Conservation (phyloP, 2,888 invertebrate genomes). For the Hydriomena furcata region DNA sequence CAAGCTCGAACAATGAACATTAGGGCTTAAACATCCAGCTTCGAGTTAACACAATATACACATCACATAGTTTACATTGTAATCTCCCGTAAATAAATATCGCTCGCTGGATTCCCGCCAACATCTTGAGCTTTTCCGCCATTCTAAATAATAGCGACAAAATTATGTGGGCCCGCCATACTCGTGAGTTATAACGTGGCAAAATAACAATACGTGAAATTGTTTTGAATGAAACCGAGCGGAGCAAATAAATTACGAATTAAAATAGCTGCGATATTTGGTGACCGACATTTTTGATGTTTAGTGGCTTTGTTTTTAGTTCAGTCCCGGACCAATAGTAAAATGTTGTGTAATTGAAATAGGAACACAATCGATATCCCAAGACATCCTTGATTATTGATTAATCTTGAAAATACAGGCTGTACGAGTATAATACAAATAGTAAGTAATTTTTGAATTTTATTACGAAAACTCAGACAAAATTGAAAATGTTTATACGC, state of each 20-base stretch:
- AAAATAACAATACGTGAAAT: conserved; percentile 38
- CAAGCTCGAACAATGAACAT: conserved; percentile 12
- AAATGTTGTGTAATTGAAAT: too few species aligned
- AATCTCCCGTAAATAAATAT: conserved; percentile 32
- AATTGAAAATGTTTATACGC: too few species aligned
- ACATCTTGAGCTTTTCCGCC: conserved; percentile 30
- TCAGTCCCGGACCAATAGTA: background rate
- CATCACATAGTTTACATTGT: conserved; percentile 30
- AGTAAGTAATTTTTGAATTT: too few species aligned
- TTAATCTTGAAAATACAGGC: too few species aligned
- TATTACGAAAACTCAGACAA: too few species aligned
- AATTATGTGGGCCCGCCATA: conserved; percentile 33
- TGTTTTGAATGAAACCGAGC: conserved; percentile 20
- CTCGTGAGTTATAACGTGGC: conserved; percentile 33
- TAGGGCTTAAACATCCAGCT: background rate
- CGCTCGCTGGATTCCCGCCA: conserved; percentile 29
- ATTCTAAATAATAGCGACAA: conserved; percentile 35
- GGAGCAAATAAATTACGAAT: conserved; percentile 17
- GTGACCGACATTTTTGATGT: conserved; percentile 19
- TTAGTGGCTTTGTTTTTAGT: conserved; percentile 1
- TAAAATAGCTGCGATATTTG: conserved; percentile 17
- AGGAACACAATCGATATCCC: too few species aligned
- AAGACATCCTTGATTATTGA: too few species aligned
- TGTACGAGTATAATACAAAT: too few species aligned
- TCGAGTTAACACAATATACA: conserved; percentile 6